These are phyloP conservation scores for Porites australiensis DNA, from an alignment of 64 coral and sea anemone species.

Conservation along the genomic window DNA sequence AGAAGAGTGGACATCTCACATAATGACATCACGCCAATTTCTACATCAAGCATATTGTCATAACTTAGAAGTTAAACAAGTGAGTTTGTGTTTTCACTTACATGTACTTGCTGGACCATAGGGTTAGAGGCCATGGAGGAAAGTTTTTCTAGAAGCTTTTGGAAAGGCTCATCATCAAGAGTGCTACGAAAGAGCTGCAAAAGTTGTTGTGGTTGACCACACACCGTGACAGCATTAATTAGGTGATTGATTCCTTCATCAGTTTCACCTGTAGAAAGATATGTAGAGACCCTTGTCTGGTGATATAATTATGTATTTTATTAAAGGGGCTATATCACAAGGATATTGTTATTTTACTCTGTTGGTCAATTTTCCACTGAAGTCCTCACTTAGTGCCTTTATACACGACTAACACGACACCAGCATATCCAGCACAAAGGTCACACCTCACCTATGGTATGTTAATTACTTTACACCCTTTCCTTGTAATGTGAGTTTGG, in stretches of 20 bases:
- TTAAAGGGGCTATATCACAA: background rate
- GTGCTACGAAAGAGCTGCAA: slow-evolving; percentile 90
- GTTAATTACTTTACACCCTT: no score
- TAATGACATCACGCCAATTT: no score
- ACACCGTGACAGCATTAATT: slow-evolving; percentile 91
- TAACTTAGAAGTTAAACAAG: no score
- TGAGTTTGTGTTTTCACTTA: background rate
- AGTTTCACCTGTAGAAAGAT: slow-evolving; percentile 66
- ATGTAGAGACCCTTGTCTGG: no score
- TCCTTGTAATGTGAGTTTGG: no score
- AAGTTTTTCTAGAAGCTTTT: slow-evolving; percentile 86
- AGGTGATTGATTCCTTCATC: slow-evolving; percentile 88
- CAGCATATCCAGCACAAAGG: no score
- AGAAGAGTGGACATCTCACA: no score
- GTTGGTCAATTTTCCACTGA: no score
- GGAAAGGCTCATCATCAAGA: slow-evolving; percentile 79
- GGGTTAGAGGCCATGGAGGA: slow-evolving; percentile 25
- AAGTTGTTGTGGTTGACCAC: slow-evolving; percentile 96
- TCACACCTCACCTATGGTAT: no score
- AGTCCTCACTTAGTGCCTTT: no score
- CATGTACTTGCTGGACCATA: slow-evolving; percentile 18
- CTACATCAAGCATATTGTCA: background rate
- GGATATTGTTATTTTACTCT: no score
- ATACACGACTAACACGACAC: no score
- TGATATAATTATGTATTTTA: background rate